Evolutionary conservation across 2,113 vertebrate genomes (phyloP).

Genomic region (Grus americana): DNA sequence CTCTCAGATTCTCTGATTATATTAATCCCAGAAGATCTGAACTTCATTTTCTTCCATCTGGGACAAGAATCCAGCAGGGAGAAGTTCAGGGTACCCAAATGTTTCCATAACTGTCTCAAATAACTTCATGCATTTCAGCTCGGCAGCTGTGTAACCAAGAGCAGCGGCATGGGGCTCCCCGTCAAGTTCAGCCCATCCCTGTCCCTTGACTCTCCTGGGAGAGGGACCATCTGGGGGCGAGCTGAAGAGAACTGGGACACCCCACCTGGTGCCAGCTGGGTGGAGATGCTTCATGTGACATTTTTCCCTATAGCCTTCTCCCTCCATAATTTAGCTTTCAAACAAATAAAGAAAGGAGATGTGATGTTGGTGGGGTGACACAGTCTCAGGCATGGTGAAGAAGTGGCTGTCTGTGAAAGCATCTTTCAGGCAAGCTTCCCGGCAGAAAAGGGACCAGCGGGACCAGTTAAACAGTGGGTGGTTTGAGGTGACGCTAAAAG

Average conservation of each 20-base stretch:
- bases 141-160: constrained; percentile 21
- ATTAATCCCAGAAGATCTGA: constrained; percentile 72
- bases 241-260: not conserved
- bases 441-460: not conserved
- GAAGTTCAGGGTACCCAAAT: constrained; percentile 60
- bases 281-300: fast-evolving
- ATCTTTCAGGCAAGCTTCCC: not conserved
- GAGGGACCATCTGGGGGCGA: not conserved
- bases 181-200: not conserved
- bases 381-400: fast-evolving
- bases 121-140: constrained; percentile 30
- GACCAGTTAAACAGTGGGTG: not conserved
- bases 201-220: not conserved
- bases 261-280: not conserved
- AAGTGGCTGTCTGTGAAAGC: not conserved
- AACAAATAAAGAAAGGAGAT: not conserved
- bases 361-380: not conserved
- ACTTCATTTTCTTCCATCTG: constrained; percentile 73
- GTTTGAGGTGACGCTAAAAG: not conserved
- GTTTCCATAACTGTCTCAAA: constrained; percentile 62
- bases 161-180: fast-evolving
- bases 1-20: constrained; percentile 62
- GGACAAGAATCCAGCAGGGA: constrained; percentile 63
- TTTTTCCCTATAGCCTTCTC: not conserved
- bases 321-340: not conserved